Evolutionary conservation across 2,113 vertebrate species (phyloP), one percentile per base, ranked within the genome.

Genomic region (Strix uralensis): DNA sequence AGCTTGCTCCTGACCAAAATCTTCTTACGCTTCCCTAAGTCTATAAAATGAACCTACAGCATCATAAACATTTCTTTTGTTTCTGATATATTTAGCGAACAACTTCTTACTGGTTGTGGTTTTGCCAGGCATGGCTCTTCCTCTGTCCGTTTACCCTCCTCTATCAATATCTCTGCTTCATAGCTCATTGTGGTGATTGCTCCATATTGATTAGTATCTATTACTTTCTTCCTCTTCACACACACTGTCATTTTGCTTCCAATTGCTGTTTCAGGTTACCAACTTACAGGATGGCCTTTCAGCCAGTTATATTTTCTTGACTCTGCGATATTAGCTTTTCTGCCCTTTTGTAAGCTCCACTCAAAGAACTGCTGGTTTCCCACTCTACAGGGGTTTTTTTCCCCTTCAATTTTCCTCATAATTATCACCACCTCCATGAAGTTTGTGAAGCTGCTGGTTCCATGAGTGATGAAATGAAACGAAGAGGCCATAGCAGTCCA

Each of bases 51-150:
- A 81, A 44, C 38, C 61, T 65, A 3, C 21, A 57, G 5, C 38
- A 67, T 38, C 55, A 42, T 67, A 71, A 16, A 67, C 0, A 0
- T 46, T 84, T 40, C 7, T 66, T 61, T 80, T 71, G 36, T 54
- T 93, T 44, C 84, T 46, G 18, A 46, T 40, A 4, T 3, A 18
- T 29, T 74, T n/a, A 59, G 57, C 44, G 38, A 88, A 40, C 15
- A 27, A 6, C 54, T 49, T 44, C 42, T 81, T 18, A 8, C n/a
- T 49, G 44, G 30, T 23, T 1, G 1, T 63, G 46, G 62, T 52
- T 90, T 92, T 90, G 73, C 90, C 84, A 87, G 70, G 40, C 57
- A 47, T 92, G 49, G 81, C 47, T 96, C 91, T 90, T 80, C 61
- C 47, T 86, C 82, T 40, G 22, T 32, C 57, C 2, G 0, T 74